Evolutionary conservation across 2,113 vertebrate species (phyloP), one percentile per base, ranked within the genome.

Genomic region (Agelaius tricolor): DNA sequence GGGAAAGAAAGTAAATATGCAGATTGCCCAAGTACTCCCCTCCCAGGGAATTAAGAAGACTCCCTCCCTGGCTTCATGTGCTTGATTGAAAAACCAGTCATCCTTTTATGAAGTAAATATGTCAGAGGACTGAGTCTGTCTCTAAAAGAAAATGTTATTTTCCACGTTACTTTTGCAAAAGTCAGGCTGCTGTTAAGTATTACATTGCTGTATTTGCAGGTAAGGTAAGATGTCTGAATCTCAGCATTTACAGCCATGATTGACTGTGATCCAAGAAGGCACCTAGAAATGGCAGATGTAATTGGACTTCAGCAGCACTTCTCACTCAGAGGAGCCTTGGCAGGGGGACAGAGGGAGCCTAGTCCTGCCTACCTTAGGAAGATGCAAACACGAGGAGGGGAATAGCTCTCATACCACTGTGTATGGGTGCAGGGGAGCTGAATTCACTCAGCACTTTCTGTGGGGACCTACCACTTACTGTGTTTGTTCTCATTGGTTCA

Each of bases 1-100:
- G 6, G 20, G 10, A 41, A 86, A 84, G 27, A 77, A 94, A 84
- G 33, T 86, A 93, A 88, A 86, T 89, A 87, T 78, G 62, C 49
- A 69, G 62, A 93, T 87, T 87, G 43, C 65, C 63, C 59, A 51
- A 74, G 14, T 81, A 67, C 35, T 85, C 31, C 17, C 43, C 81
- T 91, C 74, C 35, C 35, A 73, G 43, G 54, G 74, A 93, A 35
- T 69, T 91, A 69, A 84, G 79, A 94, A 67, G 84, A 23, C 28
- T 90, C 44, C 44, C 28, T 91, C 51, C 27, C 27, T 59, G 46
- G 39, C 63, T 80, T 72, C 24, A 6, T 41, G 33, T 39, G 41
- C 63, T 74, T 71, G n/a, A 28, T n/a, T 78, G 87, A 54, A 93
- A 89, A 85, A 66, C 3, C 81, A 91, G 72, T 71, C 75, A 73